Conservation (phyloP, 2,797 vertebrate genomes). For the Enteromius thamalakanensis region DNA sequence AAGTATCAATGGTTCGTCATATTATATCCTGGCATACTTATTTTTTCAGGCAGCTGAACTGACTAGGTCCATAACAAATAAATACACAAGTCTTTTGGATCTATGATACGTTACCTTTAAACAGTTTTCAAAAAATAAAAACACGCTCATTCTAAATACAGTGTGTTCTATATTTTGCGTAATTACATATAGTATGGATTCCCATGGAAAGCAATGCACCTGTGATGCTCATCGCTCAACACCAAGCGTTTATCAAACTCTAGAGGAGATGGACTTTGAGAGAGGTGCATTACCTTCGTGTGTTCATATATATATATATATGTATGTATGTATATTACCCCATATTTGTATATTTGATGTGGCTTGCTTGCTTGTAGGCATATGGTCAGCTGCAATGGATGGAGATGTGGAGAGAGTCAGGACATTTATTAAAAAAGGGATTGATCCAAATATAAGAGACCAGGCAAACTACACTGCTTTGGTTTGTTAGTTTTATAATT, state of each 20-base stretch:
- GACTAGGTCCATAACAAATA: neutral
- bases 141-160: neutral
- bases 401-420: constrained; percentile 81
- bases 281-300: constrained; percentile 54
- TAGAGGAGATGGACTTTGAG: constrained; percentile 65
- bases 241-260: constrained; percentile 60
- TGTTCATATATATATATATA: neutral
- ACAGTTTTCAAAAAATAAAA: neutral
- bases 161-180: neutral
- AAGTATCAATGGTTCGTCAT: neutral
- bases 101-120: neutral
- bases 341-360: neutral
- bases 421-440: constrained; percentile 78
- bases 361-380: constrained; percentile 73
- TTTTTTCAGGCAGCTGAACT: neutral
- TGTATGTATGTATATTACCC: neutral
- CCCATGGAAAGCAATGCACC: constrained; percentile 47
- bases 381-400: constrained; percentile 90
- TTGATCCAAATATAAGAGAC: constrained; percentile 81
- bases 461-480: constrained; percentile 85
- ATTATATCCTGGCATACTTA: neutral
- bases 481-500: constrained; percentile 69
- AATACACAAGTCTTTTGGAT: neutral
- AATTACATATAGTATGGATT: constrained; percentile 47
- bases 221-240: constrained; percentile 51